phyloP scores from a whole-genome alignment of 2,113 vertebrate genomes.

The Furnarius figulus region DNA sequence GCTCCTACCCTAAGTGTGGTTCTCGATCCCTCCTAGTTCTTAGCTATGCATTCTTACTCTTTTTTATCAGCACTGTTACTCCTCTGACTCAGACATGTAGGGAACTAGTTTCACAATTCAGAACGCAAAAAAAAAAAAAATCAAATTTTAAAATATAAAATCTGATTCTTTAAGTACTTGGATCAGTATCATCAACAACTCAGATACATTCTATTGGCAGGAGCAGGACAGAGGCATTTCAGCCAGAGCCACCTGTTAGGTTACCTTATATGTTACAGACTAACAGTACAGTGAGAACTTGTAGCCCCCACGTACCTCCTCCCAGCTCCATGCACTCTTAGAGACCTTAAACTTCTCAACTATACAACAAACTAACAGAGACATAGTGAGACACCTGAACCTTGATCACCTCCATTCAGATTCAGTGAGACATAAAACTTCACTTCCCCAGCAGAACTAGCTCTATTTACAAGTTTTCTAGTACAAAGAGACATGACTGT shows the following conservation, averaged over 20 bases:
- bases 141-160: background rate
- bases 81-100: background rate
- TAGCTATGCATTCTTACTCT: background rate
- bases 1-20: background rate
- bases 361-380: background rate
- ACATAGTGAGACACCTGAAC: background rate
- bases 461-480: background rate
- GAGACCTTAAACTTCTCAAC: background rate
- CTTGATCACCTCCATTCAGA: background rate
- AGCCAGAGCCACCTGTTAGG: background rate
- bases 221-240: background rate
- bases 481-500: background rate
- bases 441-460: background rate
- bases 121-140: background rate
- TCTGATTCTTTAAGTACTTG: background rate
- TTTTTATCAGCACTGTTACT: background rate
- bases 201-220: fast-evolving
- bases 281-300: background rate
- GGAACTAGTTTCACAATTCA: background rate
- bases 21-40: background rate
- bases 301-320: background rate
- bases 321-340: background rate
- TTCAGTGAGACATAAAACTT: background rate
- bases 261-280: background rate
- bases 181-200: background rate